A percentile compares a stretch with the other conserved stretches of the same genome.
Evolutionary conservation across 2,797 vertebrate genomes (phyloP).

Genomic region (Hydrolagus colliei): DNA sequence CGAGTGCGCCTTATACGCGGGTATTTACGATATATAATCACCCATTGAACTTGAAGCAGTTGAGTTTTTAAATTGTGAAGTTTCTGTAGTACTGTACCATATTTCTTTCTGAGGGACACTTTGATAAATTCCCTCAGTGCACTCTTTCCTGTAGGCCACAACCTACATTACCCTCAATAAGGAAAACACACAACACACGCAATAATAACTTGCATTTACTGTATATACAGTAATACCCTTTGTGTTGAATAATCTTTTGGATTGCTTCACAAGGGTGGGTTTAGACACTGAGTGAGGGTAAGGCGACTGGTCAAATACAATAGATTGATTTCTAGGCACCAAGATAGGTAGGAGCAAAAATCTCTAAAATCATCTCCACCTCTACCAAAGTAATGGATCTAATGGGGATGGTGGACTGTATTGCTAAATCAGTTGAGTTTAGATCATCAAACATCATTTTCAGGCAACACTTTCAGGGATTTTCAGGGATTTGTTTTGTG

Average conservation of each 20-base stretch:
- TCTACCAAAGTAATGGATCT: background rate
- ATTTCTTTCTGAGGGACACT: background rate
- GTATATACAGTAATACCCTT: too few species aligned
- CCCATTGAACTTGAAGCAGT: background rate
- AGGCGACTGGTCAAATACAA: too few species aligned
- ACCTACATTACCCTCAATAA: background rate
- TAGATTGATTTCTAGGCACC: background rate
- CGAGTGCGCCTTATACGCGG: too few species aligned
- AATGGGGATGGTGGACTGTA: background rate
- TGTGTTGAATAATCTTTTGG: too few species aligned
- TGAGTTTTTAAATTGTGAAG: background rate
- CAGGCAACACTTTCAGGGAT: too few species aligned
- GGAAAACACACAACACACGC: background rate
- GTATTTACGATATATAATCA: background rate
- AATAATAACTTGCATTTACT: too few species aligned
- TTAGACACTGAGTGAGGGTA: too few species aligned
- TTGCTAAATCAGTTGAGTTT: too few species aligned
- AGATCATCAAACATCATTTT: too few species aligned
- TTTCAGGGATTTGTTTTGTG: too few species aligned
- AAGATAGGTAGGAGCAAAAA: background rate
- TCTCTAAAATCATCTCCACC: constrained; percentile 3
- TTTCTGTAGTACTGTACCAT: background rate
- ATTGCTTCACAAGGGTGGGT: too few species aligned
- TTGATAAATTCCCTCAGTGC: background rate
- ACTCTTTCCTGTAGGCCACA: background rate